Evolutionary conservation across 2,113 vertebrate species (phyloP), one percentile per base, ranked within the genome.

Genomic region (Aspiorhynchus laticeps): DNA sequence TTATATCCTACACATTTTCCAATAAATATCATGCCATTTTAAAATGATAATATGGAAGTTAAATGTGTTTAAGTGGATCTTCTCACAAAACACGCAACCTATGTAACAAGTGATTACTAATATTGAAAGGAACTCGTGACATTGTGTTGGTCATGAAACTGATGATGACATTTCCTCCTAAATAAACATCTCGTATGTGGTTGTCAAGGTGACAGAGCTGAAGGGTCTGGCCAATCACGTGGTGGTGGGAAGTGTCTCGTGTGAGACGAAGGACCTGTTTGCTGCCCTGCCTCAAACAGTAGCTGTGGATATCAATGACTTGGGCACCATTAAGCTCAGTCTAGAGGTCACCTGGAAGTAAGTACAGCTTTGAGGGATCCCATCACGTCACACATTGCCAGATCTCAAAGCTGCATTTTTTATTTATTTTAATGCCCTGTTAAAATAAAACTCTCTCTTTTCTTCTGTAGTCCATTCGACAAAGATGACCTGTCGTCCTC

Each of bases 291-390:
- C 98, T 0, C 98, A 98, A 92, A 96, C 96, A 0, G 98, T 99
- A 73, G 98, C 98, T 17, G 97, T 99, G 90, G 98, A 99, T 85
- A 97, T 99, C 92, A 99, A 99, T 0, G 98, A 99, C 90, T 92
- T 99, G 15, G 98, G 98, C 61, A 99, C 98, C 31, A 96, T 99
- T 90, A 99, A 99, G 89, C 96, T 99, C 36, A 99, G 97, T 91
- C 94, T 99, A 11, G 98, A 99, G 91, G 97, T 99, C 90, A 97
- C 93, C 19, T 99, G 98, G 98, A 99, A 97, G 98, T 99, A 93
- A 95, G 97, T 96, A 46, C 61, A 31, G 19, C 4, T 75, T 28
- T 21, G 6, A n/a, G 53, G 19, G 7, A 19, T 51, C 21, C 4
- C 33, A 46, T 28, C 3, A 74, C 36, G n/a, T n/a, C 56, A n/a